Evolutionary conservation across 2,797 vertebrate genomes (phyloP), one percentile per base, ranked within the genome.

Genomic region (Gastrophryne carolinensis): DNA sequence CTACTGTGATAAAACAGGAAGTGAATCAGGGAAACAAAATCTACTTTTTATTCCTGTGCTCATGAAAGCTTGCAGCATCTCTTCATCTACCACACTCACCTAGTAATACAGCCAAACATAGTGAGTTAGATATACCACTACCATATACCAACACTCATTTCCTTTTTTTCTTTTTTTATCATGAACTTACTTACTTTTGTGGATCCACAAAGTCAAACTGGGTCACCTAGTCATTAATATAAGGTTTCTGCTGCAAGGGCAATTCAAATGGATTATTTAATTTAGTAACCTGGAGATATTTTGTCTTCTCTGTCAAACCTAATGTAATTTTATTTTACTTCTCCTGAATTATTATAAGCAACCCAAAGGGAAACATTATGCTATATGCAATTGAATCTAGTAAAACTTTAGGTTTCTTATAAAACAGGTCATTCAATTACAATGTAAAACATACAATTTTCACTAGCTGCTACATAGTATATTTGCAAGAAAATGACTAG

Each of bases 371-470:
- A 92, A 93, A 93, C 82, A 92, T 89, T 89, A 85, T 86, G 82
- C 78, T 86, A 87, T 86, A 79, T 92, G 86, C 89, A 91, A 93
- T 91, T 90, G 87, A 92, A 89, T 86, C 87, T 83, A 81, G 81
- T 81, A 81, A 90, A 89, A 93, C 80, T 86, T 87, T 85, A 90
- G 89, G 85, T 89, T 85, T 86, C 82, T 84, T 89, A 87, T 90
- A 91, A 91, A 95, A 94, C 87, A 91, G 89, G 89, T 90, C 87
- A 89, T 88, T 88, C 86, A 92, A 91, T 93, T 92, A 92, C 83
- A 84, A 67, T 63, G 82, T 77, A 84, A 89, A 68, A 56, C n/a
- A 8, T 88, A 88, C 21, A 82, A 80, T 88, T 88, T 85, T 86
- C 85, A 86, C 87, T 89, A 87, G 85, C 86, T 82, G 82, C 81